Conservation (phyloP, 2,888 invertebrate species). For the Philereme transversata region DNA sequence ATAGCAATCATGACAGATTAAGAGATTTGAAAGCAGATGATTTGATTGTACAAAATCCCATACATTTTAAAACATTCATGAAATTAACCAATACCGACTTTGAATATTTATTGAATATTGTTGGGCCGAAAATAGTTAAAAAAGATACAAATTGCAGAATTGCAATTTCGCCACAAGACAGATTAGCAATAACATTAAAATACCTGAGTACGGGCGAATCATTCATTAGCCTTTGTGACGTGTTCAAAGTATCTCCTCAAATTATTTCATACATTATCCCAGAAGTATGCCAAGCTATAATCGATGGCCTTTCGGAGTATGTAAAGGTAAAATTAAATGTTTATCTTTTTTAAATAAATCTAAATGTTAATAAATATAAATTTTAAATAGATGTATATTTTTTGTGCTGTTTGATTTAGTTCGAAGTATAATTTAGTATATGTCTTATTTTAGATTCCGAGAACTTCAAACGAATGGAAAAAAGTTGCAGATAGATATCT, state of each 20-base stretch:
- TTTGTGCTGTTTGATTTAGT: too few relatives aligned
- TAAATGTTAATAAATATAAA: conserved; percentile 12
- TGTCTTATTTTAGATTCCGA: too few relatives aligned
- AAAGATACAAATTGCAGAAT: neutral
- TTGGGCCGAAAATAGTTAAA: too few relatives aligned
- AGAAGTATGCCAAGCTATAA: conserved; percentile 31
- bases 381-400: conserved; percentile 16
- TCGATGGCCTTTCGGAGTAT: conserved; percentile 30
- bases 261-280: conserved; percentile 21
- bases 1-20: neutral
- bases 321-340: conserved; percentile 12
- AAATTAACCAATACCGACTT: conserved; percentile 14
- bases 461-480: too few relatives aligned
- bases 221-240: conserved; percentile 23
- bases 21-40: too few relatives aligned
- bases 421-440: too few relatives aligned
- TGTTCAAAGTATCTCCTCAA: conserved; percentile 7
- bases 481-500: too few relatives aligned
- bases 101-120: conserved; percentile 9
- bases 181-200: conserved; percentile 23
- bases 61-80: too few relatives aligned
- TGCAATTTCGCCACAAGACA: conserved; percentile 27
- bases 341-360: too few relatives aligned
- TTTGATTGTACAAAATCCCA: too few relatives aligned
- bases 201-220: conserved; percentile 28